Conservation (phyloP, 2,797 vertebrate species). For the Echeneis naucrates region DNA sequence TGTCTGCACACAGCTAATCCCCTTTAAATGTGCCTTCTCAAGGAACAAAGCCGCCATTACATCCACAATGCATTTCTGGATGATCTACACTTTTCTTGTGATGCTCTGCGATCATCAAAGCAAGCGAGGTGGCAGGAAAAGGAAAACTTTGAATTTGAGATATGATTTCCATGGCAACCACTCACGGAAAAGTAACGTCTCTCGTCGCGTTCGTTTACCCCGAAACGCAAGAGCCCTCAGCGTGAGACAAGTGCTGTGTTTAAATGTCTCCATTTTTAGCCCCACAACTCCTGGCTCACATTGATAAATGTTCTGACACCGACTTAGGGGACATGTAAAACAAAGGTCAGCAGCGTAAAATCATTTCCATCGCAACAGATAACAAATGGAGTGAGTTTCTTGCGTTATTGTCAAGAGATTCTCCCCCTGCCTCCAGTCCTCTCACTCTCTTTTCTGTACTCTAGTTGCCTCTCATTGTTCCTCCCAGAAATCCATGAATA, state of each 20-base stretch:
- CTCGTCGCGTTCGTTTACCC: not conserved
- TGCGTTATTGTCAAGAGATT: conserved; percentile 55
- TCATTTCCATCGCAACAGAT: conserved; percentile 58
- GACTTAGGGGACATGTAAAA: conserved; percentile 67
- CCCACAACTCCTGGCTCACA: conserved; percentile 13
- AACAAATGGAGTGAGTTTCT: conserved; percentile 72
- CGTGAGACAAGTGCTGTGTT: not conserved
- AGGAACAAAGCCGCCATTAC: conserved; percentile 74
- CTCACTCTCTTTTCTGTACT: conserved; percentile 26
- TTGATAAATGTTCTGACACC: conserved; percentile 64
- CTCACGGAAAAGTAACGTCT: not conserved
- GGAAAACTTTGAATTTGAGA: conserved; percentile 27
- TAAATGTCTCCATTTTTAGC: conserved; percentile 51
- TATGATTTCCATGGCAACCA: conserved; percentile 8
- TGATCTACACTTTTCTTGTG: conserved; percentile 36
- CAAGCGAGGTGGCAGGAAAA: conserved; percentile 21
- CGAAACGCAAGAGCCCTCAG: conserved; percentile 33
- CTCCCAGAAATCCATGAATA: conserved; percentile 69
- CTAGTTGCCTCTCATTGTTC: conserved; percentile 42
- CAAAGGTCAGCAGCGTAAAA: conserved; percentile 71
- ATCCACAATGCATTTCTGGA: conserved; percentile 64
- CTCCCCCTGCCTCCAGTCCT: conserved; percentile 35
- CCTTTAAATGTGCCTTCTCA: conserved; percentile 71
- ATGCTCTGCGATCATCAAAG: conserved; percentile 58
- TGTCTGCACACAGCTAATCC: conserved; percentile 75